Conservation (phyloP, 1,140 invertebrate species). For the Leptinotarsa defecta region DNA sequence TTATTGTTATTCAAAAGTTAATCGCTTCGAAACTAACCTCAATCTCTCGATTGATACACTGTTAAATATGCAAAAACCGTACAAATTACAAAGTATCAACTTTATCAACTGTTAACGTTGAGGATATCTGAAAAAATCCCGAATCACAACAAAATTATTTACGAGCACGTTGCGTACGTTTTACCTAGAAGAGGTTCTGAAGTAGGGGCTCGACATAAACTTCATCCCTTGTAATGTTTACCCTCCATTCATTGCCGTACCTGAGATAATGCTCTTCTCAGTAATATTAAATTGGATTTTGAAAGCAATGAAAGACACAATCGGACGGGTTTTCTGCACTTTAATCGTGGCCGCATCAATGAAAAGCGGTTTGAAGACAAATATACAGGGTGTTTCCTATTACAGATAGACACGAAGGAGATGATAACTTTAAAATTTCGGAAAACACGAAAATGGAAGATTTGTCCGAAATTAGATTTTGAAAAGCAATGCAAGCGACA, state of each 20-base stretch:
- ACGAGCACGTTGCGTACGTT: not conserved
- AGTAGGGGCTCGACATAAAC: not conserved
- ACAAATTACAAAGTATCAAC: no score
- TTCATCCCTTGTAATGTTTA: not conserved
- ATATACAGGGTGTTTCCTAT: no score
- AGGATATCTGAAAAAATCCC: no score
- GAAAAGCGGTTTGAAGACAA: no score
- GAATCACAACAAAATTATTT: no score
- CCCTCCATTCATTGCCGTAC: slow-evolving; percentile 5
- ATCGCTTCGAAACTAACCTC: not conserved
- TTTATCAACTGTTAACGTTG: no score
- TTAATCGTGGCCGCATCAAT: not conserved
- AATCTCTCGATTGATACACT: not conserved
- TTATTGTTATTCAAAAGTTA: not conserved
- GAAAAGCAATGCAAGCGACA: not conserved
- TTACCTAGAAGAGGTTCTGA: not conserved
- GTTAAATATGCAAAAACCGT: not conserved
- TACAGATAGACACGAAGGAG: no score
- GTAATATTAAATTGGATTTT: slow-evolving; percentile 13
- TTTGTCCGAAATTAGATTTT: not conserved
- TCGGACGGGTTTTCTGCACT: slow-evolving; percentile 2
- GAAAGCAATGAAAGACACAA: not conserved
- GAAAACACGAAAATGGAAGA: no score
- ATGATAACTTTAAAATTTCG: no score
- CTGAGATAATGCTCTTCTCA: slow-evolving; percentile 6